Conservation (phyloP, 2,888 invertebrate species). For the Zaprionus obscuricornis region DNA sequence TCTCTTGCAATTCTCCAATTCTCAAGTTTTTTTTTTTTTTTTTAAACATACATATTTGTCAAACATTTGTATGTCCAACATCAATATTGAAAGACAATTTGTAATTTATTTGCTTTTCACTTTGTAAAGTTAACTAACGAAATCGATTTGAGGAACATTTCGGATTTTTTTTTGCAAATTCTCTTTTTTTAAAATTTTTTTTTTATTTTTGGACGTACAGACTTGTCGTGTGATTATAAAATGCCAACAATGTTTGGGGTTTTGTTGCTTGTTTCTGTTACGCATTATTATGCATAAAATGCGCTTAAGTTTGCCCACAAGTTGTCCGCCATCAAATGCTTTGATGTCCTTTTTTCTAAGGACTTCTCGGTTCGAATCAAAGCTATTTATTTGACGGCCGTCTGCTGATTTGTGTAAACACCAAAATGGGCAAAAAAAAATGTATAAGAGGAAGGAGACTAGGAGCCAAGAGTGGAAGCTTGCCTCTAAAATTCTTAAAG, state of each 20-base stretch:
- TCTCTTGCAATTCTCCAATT: conserved; percentile 1
- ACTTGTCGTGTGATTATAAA: conserved; percentile 35
- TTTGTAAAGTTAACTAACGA: not conserved
- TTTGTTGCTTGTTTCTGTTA: conserved; percentile 27
- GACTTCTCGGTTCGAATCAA: conserved; percentile 56
- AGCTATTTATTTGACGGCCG: conserved; percentile 61
- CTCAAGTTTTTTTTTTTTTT: too few species aligned
- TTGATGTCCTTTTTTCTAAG: conserved; percentile 60
- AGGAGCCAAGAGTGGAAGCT: not conserved
- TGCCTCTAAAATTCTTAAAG: conserved; percentile 15
- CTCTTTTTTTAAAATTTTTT: too few species aligned
- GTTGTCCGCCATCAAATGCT: conserved; percentile 43
- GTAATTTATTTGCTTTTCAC: too few species aligned
- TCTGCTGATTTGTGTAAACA: conserved; percentile 65
- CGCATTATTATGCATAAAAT: conserved; percentile 69
- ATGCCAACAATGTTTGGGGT: conserved; percentile 29
- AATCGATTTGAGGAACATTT: conserved; percentile 15
- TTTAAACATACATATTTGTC: too few species aligned
- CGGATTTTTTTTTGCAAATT: not conserved
- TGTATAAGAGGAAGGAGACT: not conserved
- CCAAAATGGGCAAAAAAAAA: too few species aligned
- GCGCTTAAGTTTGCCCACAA: conserved; percentile 50
- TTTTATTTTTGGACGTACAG: too few species aligned
- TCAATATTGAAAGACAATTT: too few species aligned
- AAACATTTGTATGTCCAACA: too few species aligned